Evolutionary conservation across 2,797 vertebrate species (phyloP).

Genomic region (Cryptoblepharus egeriae): DNA sequence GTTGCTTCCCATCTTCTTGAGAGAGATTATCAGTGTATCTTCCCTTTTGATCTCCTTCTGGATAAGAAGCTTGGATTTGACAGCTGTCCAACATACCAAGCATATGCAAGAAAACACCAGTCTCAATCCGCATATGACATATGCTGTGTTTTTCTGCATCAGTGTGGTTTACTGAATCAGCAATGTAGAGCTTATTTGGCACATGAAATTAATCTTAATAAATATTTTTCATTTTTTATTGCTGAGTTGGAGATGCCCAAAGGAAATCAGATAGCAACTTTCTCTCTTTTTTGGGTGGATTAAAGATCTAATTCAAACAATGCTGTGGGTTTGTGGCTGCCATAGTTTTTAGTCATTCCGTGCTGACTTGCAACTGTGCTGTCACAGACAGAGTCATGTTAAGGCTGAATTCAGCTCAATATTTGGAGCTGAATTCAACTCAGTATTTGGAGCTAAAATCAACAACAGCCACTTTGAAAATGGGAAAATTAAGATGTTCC

Average conservation of each 20-base stretch:
- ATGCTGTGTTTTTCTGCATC: conserved; percentile 60
- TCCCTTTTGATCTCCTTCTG: conserved; percentile 38
- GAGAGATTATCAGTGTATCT: conserved; percentile 50
- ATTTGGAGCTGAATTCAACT: background rate
- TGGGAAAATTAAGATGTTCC: no score
- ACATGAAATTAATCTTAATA: conserved; percentile 7
- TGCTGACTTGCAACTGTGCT: background rate
- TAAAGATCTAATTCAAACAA: background rate
- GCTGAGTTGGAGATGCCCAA: background rate
- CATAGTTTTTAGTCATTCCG: background rate
- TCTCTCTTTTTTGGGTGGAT: background rate
- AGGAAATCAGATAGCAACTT: conserved; percentile 12
- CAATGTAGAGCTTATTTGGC: background rate
- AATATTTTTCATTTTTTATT: conserved; percentile 4
- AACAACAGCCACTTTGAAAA: background rate
- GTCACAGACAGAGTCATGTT: background rate
- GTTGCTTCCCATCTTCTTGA: conserved; percentile 26
- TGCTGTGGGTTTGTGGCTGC: background rate
- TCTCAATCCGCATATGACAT: background rate
- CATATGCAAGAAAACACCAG: background rate
- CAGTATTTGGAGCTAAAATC: background rate
- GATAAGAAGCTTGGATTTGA: background rate
- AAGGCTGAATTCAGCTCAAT: background rate
- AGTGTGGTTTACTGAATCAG: conserved; percentile 24
- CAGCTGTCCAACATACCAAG: background rate